Percentiles rank a stretch among this genome's conserved stretches.
phyloP scores from a whole-genome alignment of 53 echinoderm and acorn worm species.

The Crossaster papposus region DNA sequence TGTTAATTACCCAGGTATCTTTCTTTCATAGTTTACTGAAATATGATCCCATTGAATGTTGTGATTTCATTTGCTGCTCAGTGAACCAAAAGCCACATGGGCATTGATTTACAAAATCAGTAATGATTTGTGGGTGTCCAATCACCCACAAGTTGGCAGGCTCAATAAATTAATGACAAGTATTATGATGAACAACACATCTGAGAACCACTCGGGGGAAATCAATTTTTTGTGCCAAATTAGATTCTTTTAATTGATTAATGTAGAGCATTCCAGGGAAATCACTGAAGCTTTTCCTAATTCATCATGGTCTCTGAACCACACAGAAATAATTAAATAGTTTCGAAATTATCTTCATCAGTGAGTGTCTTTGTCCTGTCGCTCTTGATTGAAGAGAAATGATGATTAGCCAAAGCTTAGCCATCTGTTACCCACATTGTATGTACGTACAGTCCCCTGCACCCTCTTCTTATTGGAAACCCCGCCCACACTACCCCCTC shows the following conservation, averaged over 20 bases:
- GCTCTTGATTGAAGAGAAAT: neutral
- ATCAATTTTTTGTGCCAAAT: neutral
- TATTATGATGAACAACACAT: neutral
- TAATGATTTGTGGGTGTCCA: neutral
- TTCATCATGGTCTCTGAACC: neutral
- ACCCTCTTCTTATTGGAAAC: neutral
- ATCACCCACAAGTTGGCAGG: neutral
- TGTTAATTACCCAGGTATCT: too few species aligned
- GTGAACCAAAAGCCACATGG: neutral
- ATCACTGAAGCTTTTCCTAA: neutral
- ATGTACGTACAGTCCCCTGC: neutral
- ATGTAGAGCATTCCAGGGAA: neutral
- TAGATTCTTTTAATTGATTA: neutral
- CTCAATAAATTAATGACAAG: neutral
- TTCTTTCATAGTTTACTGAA: too few species aligned
- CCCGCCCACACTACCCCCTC: neutral
- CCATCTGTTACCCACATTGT: neutral
- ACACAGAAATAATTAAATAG: neutral
- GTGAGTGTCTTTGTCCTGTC: neutral
- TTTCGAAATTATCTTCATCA: neutral
- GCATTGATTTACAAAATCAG: neutral
- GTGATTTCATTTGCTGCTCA: neutral
- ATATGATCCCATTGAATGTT: neutral
- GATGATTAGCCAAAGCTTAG: neutral
- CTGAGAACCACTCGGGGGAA: neutral